A percentile compares a stretch with the other conserved stretches of the same genome.
phyloP scores from a whole-genome alignment of 2,888 invertebrate genomes.

The Mesorhabditis sp. region DNA sequence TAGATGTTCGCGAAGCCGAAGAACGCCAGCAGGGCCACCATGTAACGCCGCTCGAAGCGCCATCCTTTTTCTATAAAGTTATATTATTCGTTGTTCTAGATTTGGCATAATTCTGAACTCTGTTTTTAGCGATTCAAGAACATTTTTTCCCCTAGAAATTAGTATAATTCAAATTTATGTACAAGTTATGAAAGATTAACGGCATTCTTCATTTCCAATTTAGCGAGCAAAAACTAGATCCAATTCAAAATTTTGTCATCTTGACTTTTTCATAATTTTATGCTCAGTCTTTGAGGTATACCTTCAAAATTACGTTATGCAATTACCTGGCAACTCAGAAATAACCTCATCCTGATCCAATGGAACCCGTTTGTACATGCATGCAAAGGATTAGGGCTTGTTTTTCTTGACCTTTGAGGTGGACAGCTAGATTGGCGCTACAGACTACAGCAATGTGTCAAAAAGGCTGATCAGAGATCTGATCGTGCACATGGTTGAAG shows the following conservation, averaged over 20 bases:
- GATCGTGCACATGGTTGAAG: not conserved
- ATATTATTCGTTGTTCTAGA: not conserved
- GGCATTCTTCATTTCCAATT: no score
- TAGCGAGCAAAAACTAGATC: no score
- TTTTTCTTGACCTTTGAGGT: not conserved
- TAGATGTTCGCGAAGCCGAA: conserved; percentile 61
- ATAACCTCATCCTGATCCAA: not conserved
- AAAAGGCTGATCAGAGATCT: not conserved
- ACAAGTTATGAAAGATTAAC: no score
- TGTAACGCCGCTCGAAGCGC: conserved; percentile 54
- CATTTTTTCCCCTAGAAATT: no score
- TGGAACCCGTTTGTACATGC: conserved; percentile 2
- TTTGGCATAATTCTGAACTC: no score
- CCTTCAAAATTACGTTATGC: no score
- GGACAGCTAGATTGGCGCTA: not conserved
- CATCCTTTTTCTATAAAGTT: conserved; percentile 13
- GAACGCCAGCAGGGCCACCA: conserved; percentile 61
- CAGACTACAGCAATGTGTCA: conserved; percentile 3
- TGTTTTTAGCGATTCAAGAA: no score
- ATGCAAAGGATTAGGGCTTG: not conserved
- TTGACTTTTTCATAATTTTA: no score
- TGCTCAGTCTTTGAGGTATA: no score
- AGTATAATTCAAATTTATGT: no score
- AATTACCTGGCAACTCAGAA: not conserved
- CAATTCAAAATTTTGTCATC: no score